Evolutionary conservation across 2,888 invertebrate genomes (phyloP).

Genomic region (Calameuta idolon): DNA sequence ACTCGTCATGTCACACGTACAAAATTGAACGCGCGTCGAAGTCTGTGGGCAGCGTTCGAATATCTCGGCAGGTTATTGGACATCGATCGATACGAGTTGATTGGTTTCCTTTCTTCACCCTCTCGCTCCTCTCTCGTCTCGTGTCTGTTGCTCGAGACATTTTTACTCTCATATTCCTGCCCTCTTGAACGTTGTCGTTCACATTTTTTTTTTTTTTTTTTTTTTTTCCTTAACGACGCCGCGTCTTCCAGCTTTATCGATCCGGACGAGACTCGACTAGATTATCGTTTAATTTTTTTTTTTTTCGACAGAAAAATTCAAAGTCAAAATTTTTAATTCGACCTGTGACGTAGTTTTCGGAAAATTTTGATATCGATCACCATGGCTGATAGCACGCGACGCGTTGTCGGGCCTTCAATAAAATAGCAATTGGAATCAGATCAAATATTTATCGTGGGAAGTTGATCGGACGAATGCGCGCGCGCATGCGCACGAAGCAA

Average conservation of each 20-base stretch:
- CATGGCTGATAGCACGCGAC: no score
- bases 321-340: neutral
- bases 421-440: neutral
- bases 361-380: no score
- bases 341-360: no score
- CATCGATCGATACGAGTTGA: slow-evolving; percentile 2
- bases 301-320: neutral
- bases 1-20: neutral
- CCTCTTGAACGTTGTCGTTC: neutral
- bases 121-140: neutral
- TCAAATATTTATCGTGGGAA: neutral
- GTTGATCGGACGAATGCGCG: neutral
- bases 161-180: neutral
- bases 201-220: neutral
- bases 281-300: neutral
- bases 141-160: neutral
- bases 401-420: neutral
- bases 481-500: neutral
- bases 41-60: neutral
- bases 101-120: neutral
- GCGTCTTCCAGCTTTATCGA: neutral
- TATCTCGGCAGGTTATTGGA: neutral
- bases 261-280: neutral
- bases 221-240: neutral
- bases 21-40: neutral